Conservation (phyloP, 2,888 invertebrate genomes). For the Acanthoscelides obtectus region DNA sequence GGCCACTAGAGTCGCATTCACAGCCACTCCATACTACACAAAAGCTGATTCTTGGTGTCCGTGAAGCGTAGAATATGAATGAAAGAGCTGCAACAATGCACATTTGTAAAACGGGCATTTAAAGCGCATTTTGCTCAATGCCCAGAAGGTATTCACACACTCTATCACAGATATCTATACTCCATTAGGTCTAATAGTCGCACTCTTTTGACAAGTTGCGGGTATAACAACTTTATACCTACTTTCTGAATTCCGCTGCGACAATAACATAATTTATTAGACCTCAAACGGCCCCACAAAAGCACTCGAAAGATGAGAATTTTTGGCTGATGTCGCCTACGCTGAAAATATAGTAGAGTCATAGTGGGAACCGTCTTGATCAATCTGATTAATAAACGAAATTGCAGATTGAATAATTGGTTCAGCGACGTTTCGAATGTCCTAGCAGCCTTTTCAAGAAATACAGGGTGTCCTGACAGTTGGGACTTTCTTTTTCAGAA, state of each 20-base stretch:
- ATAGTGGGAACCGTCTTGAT: background rate
- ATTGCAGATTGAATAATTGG: too few species aligned
- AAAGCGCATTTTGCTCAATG: background rate
- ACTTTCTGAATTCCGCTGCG: slow-evolving; percentile 4
- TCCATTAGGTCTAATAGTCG: background rate
- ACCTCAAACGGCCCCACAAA: slow-evolving; percentile 41
- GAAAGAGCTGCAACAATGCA: background rate
- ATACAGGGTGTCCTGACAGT: too few species aligned
- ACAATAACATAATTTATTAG: slow-evolving; percentile 38
- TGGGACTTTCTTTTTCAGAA: too few species aligned
- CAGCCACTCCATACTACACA: background rate
- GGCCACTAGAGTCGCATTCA: background rate
- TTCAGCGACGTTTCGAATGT: too few species aligned
- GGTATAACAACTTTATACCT: slow-evolving; percentile 18
- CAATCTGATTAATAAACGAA: too few species aligned
- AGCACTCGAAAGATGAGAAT: slow-evolving; percentile 21
- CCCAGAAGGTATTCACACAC: background rate
- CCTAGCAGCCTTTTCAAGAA: too few species aligned
- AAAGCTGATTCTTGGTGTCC: background rate
- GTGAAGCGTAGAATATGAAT: background rate
- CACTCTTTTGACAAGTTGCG: slow-evolving; percentile 1
- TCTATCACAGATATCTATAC: background rate
- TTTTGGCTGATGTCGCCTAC: background rate
- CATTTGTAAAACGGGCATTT: background rate
- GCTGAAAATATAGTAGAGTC: background rate